These are phyloP conservation scores for Dreissena polymorpha DNA, from an alignment of 1,140 invertebrate genomes.

Conservation along the genomic window DNA sequence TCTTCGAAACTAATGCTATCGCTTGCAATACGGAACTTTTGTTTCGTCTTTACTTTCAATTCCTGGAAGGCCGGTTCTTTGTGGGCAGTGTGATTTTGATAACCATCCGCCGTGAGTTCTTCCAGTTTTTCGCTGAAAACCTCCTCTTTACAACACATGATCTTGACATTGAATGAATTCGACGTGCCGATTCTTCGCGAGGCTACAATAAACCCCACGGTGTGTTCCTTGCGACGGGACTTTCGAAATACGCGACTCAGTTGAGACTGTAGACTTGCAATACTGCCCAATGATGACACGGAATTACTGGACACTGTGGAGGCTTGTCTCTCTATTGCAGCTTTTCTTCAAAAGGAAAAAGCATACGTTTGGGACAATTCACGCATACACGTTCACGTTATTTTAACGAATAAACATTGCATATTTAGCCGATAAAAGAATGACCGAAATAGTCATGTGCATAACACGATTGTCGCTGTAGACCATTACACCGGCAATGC, in stretches of 20 bases:
- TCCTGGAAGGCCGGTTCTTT: background rate
- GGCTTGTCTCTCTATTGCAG: constrained; percentile 3
- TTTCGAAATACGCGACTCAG: constrained; percentile 31
- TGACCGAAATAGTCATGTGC: background rate
- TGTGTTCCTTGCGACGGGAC: constrained; percentile 30
- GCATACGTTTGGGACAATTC: too few relatives aligned
- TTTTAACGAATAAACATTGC: too few relatives aligned
- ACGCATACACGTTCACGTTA: too few relatives aligned
- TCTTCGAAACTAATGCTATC: background rate
- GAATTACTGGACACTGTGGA: background rate
- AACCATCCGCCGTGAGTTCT: background rate
- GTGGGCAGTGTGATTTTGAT: background rate
- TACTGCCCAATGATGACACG: constrained; percentile 13
- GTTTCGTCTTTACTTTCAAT: constrained; percentile 15
- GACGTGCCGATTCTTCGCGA: constrained; percentile 28
- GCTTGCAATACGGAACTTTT: constrained; percentile 16
- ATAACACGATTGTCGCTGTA: background rate
- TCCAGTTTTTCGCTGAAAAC: too few relatives aligned
- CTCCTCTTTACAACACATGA: constrained; percentile 27
- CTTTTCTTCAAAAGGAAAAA: too few relatives aligned
- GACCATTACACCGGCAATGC: too few relatives aligned
- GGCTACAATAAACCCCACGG: constrained; percentile 8
- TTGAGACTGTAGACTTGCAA: background rate
- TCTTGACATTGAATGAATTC: constrained; percentile 13
- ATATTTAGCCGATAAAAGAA: too few relatives aligned